Evolutionary conservation across 2,113 vertebrate species (phyloP).

Genomic region (Lota lota): DNA sequence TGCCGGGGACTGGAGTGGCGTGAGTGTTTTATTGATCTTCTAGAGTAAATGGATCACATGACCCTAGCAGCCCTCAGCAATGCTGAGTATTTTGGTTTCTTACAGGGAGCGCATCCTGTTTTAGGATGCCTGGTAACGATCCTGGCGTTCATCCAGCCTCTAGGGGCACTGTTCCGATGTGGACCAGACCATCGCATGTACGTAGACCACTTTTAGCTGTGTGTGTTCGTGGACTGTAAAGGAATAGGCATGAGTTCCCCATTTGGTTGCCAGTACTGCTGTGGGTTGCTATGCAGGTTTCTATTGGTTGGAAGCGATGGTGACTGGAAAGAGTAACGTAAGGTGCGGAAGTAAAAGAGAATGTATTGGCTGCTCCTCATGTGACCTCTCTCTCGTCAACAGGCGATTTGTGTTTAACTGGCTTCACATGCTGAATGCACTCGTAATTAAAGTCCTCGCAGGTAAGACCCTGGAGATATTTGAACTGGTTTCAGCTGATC

Average conservation of each 20-base stretch:
- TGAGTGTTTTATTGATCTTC: conserved; percentile 40
- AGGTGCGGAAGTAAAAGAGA: too few species aligned
- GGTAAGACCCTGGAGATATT: conserved; percentile 50
- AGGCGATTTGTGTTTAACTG: conserved; percentile 73
- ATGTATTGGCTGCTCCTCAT: background rate
- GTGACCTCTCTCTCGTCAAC: conserved; percentile 3
- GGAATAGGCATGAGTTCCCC: background rate
- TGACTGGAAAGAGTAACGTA: too few species aligned
- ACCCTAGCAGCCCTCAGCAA: background rate
- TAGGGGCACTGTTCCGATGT: conserved; percentile 57
- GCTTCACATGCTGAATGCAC: conserved; percentile 58
- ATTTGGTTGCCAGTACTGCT: too few species aligned
- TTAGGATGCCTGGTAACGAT: conserved; percentile 57
- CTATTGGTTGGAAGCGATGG: too few species aligned
- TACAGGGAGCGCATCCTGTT: conserved; percentile 65
- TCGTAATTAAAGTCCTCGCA: conserved; percentile 64
- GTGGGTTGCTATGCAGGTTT: too few species aligned
- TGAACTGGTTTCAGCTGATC: too few species aligned
- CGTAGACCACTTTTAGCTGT: background rate
- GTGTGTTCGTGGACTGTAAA: background rate
- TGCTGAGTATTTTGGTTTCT: conserved; percentile 4
- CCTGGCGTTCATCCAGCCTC: conserved; percentile 60
- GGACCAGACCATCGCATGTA: conserved; percentile 60
- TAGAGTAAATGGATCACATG: background rate
- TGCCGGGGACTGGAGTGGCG: conserved; percentile 60